Conservation (phyloP, 2,888 invertebrate genomes). For the Teinopalpus imperialis region DNA sequence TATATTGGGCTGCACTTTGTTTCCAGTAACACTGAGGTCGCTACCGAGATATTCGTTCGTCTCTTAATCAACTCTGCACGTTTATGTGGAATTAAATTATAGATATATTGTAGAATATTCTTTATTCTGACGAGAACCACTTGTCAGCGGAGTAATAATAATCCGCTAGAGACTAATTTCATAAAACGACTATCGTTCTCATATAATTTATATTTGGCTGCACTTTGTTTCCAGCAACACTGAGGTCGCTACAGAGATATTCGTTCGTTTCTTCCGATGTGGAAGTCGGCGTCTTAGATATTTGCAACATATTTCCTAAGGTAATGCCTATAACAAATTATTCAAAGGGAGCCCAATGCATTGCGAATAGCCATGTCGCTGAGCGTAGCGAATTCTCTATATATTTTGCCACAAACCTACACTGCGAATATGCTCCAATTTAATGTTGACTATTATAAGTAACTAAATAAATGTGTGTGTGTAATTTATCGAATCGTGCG, state of each 20-base stretch:
- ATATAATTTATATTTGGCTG: background rate
- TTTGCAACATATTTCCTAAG: background rate
- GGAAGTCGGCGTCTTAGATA: background rate
- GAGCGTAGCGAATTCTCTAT: background rate
- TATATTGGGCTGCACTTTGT: too few species aligned
- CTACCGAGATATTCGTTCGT: too few species aligned
- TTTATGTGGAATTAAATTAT: too few species aligned
- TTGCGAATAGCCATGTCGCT: slow-evolving; percentile 8
- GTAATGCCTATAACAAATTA: too few species aligned
- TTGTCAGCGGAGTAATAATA: slow-evolving; percentile 1
- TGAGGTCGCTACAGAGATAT: background rate
- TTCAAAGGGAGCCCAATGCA: too few species aligned
- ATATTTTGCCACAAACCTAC: background rate
- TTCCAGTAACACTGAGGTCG: too few species aligned
- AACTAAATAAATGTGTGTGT: too few species aligned
- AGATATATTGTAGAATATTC: too few species aligned
- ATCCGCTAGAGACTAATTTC: slow-evolving; percentile 2
- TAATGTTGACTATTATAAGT: too few species aligned
- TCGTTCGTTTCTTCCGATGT: background rate
- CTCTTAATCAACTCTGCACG: too few species aligned
- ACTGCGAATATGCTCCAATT: too few species aligned
- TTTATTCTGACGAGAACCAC: too few species aligned
- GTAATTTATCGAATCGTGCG: background rate
- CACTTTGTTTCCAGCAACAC: slow-evolving; percentile 8
- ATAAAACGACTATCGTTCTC: background rate